Conservation (phyloP, 1,140 invertebrate genomes). For the Tachypleus tridentatus region DNA sequence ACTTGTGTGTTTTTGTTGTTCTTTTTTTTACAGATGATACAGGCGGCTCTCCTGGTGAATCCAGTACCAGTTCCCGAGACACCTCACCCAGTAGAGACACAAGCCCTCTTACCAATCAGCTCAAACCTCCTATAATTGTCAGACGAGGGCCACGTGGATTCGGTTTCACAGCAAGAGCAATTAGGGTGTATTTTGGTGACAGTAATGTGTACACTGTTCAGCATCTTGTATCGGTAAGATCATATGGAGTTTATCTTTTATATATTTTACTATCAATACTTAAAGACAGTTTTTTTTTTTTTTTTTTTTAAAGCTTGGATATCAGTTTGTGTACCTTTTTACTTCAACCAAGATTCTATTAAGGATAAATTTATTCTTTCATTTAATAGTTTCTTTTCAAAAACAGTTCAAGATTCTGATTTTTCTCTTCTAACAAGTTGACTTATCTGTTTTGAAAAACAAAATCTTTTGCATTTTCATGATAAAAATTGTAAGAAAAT, state of each 20-base stretch:
- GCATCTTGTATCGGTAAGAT: slow-evolving; percentile 78
- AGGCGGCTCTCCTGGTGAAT: slow-evolving; percentile 61
- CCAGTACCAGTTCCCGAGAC: slow-evolving; percentile 85
- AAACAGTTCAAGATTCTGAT: no score
- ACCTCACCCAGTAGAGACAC: slow-evolving; percentile 80
- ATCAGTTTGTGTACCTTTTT: no score
- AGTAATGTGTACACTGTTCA: slow-evolving; percentile 95
- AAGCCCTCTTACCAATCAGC: slow-evolving; percentile 70
- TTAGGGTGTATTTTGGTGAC: slow-evolving; percentile 91
- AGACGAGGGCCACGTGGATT: slow-evolving; percentile 81
- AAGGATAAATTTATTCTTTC: no score
- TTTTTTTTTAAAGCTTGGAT: slow-evolving; percentile 18
- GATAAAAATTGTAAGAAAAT: no score
- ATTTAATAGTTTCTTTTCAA: no score
- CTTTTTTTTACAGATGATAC: slow-evolving; percentile 45
- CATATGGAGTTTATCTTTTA: slow-evolving; percentile 1
- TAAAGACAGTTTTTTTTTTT: slow-evolving; percentile 3
- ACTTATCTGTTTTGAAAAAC: no score
- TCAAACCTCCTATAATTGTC: slow-evolving; percentile 81
- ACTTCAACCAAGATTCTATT: no score
- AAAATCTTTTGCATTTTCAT: no score
- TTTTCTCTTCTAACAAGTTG: no score
- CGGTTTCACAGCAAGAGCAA: slow-evolving; percentile 91
- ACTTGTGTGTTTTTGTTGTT: slow-evolving; percentile 1
- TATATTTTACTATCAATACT: no score